Evolutionary conservation across 2,888 invertebrate genomes (phyloP), one percentile per base, ranked within the genome.

Genomic region (Diaphora mendica): DNA sequence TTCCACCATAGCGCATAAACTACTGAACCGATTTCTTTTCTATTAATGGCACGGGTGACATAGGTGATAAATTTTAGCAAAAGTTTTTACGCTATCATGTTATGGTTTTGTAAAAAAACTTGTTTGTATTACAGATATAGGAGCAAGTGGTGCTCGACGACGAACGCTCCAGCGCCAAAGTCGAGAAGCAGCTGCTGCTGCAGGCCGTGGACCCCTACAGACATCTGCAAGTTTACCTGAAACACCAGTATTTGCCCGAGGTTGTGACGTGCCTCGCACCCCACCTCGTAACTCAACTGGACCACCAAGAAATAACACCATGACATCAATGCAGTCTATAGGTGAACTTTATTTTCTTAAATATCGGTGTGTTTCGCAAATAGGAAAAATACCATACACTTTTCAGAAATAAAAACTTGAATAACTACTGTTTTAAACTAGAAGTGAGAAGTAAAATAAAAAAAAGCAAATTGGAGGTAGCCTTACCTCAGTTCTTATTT

Each of bases 191-290:
- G 88, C 89, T 8, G 87, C 86, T 0, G 62, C 62, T 30, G 85
- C 86, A 0, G 96, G 96, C 66, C 96, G 97, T 70, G 97, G 97
- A 68, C 96, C 96, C 79, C 89, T 98, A 91, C 98, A 98, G 91
- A 98, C 98, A 7, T 98, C 98, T 0, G 98, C 98, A 83, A 98
- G 98, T 87, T 95, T 98, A 75, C 98, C 98, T n/a, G 98, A 98
- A 94, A 98, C 98, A 1, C 98, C 98, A 0, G 98, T 98, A 78
- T 98, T 98, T 91, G 98, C 98, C 7, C 96, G 98, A 82, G 98
- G 98, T 84, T 97, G 98, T 93, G 98, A 98, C 92, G 97, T 98
- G 81, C 98, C 98, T 0, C 96, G 98, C 77, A 98, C 98, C 5
- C 98, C 98, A 9, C 98, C 98, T 78, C 96, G 97, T 78, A 97